These are phyloP conservation scores for Trissonchulus latispiculum DNA, from an alignment of 2,888 invertebrate genomes.

Conservation along the genomic window DNA sequence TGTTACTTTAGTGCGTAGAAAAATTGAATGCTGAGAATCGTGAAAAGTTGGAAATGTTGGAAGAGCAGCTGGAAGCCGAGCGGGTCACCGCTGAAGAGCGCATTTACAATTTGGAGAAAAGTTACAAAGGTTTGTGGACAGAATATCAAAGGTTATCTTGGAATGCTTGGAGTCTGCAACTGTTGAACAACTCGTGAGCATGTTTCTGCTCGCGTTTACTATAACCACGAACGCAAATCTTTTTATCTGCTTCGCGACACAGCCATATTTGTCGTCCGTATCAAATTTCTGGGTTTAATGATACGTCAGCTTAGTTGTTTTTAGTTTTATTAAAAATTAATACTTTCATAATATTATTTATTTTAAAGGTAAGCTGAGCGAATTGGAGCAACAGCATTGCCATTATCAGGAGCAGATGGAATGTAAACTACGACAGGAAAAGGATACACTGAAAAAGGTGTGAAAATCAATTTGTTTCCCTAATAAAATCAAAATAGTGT, in stretches of 20 bases:
- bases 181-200: too few species aligned
- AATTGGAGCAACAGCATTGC: constrained; percentile 41
- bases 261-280: too few species aligned
- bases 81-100: constrained; percentile 36
- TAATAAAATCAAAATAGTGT: too few species aligned
- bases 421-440: constrained; percentile 13
- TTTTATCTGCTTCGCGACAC: too few species aligned
- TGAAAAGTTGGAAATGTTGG: constrained; percentile 38
- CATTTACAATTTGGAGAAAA: constrained; percentile 38
- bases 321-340: too few species aligned
- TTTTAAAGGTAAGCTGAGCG: constrained; percentile 34
- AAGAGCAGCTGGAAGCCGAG: constrained; percentile 33
- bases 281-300: too few species aligned
- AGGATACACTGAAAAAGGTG: background rate
- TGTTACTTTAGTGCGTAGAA: constrained; percentile 38
- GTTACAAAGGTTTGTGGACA: constrained; percentile 32
- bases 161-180: too few species aligned
- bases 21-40: constrained; percentile 42
- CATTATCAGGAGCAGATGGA: constrained; percentile 37
- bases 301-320: too few species aligned
- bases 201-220: too few species aligned
- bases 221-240: too few species aligned
- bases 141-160: too few species aligned
- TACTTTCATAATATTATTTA: background rate
- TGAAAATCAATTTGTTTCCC: too few species aligned